Conservation (phyloP, 2,888 invertebrate genomes). For the Temnothorax rugatulus region DNA sequence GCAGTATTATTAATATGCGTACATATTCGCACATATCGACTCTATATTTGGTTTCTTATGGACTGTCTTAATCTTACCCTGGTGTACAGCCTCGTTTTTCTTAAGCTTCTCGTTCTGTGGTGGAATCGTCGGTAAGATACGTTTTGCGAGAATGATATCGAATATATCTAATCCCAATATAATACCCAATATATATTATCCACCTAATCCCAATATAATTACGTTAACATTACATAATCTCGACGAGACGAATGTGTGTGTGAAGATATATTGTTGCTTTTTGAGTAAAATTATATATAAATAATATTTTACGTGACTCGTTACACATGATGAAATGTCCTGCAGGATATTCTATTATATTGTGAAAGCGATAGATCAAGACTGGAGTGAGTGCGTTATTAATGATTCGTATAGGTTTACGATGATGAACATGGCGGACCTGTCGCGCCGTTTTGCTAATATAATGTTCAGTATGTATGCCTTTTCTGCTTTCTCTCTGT, state of each 20-base stretch:
- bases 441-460: conserved; percentile 51
- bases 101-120: conserved; percentile 66
- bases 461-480: conserved; percentile 55
- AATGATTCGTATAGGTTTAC: not conserved
- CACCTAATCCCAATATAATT: not conserved
- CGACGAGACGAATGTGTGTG: not conserved
- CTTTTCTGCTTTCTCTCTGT: not conserved
- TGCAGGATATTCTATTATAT: conserved; percentile 58
- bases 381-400: conserved; percentile 55
- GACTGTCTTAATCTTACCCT: conserved; percentile 61
- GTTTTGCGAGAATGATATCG: not conserved
- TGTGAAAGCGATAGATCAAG: conserved; percentile 42
- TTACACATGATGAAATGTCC: not conserved
- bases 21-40: conserved; percentile 52
- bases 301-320: not conserved
- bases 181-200: no score
- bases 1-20: conserved; percentile 60
- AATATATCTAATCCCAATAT: not conserved
- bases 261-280: not conserved
- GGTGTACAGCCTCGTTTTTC: conserved; percentile 51
- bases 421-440: conserved; percentile 40
- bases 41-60: conserved; percentile 50
- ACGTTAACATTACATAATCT: not conserved
- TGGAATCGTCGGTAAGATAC: conserved; percentile 61
- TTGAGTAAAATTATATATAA: not conserved